phyloP scores from a whole-genome alignment of 2,113 vertebrate genomes.

The Cochlearius cochlearius region DNA sequence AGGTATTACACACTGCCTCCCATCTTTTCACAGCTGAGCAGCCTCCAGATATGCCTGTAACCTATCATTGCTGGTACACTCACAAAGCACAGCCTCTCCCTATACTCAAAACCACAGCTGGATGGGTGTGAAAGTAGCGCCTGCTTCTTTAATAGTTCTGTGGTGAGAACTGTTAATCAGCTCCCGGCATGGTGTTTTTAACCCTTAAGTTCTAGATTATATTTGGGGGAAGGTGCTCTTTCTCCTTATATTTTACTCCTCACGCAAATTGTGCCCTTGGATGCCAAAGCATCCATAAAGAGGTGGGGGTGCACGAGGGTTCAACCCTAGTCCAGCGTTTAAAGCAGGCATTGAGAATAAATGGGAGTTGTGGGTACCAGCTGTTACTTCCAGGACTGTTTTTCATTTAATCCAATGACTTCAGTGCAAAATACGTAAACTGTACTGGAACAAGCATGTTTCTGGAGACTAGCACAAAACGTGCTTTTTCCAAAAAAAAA shows the following conservation, averaged over 20 bases:
- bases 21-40: not conserved
- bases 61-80: not conserved
- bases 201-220: not conserved
- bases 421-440: not conserved
- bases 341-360: not conserved
- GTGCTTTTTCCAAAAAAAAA: not conserved
- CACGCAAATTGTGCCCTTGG: fast-evolving
- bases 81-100: not conserved
- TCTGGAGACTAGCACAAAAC: not conserved
- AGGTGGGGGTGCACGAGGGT: not conserved
- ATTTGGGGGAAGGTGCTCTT: not conserved
- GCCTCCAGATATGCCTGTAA: not conserved
- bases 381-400: not conserved
- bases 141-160: not conserved
- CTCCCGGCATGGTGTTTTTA: not conserved
- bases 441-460: not conserved
- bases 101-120: not conserved
- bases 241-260: not conserved
- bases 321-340: not conserved
- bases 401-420: not conserved
- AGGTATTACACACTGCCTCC: not conserved
- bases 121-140: not conserved
- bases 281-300: not conserved
- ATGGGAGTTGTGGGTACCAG: not conserved
- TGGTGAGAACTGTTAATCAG: not conserved